These are phyloP conservation scores for Urocyon cinereoargenteus DNA, from an alignment of 2,797 vertebrate genomes.

Conservation along the genomic window DNA sequence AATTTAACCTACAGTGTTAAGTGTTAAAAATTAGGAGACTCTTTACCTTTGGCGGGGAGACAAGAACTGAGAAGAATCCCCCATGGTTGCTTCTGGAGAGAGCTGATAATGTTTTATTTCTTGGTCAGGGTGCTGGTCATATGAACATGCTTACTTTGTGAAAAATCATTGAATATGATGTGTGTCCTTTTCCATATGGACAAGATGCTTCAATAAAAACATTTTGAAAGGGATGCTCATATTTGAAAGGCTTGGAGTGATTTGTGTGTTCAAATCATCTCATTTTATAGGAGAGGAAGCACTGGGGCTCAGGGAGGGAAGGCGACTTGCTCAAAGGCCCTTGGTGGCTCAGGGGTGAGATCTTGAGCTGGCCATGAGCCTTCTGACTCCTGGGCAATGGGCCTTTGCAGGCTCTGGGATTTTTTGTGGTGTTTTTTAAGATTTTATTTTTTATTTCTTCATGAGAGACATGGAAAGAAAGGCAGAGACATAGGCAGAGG, in stretches of 20 bases:
- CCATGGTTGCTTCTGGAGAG: neutral
- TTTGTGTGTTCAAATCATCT: neutral
- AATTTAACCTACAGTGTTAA: neutral
- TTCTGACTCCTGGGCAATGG: neutral
- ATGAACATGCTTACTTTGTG: neutral
- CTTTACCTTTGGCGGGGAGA: neutral
- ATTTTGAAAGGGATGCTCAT: neutral
- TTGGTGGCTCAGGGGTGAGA: neutral
- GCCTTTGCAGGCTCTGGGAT: neutral
- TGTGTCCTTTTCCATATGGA: neutral
- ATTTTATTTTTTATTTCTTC: too few relatives aligned
- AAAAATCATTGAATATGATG: neutral
- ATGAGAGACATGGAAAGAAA: too few relatives aligned
- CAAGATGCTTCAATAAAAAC: neutral
- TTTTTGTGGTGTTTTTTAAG: too few relatives aligned
- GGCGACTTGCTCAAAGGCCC: accelerated
- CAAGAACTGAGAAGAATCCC: neutral
- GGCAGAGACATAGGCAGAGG: too few relatives aligned
- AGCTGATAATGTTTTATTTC: neutral
- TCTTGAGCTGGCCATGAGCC: neutral
- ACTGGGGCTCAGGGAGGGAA: neutral
- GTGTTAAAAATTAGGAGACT: slow-evolving; percentile 31
- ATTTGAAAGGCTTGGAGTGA: neutral
- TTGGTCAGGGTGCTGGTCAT: neutral
- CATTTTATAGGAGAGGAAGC: neutral